phyloP scores from a whole-genome alignment of 2,888 invertebrate species.

The Nomada ferruginata region DNA sequence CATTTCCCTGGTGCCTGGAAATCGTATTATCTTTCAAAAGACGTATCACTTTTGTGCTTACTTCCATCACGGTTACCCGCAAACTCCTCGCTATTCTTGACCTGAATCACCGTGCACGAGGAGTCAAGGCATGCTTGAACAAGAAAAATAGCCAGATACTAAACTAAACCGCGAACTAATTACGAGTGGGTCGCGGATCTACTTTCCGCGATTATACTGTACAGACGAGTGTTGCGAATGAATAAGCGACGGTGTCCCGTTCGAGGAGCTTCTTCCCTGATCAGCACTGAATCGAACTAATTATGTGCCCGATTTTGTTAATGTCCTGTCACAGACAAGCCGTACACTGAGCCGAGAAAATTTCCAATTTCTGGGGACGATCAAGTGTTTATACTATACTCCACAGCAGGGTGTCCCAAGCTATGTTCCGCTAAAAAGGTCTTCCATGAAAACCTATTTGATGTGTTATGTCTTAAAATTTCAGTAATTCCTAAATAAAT shows the following conservation, averaged over 20 bases:
- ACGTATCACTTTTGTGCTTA: conserved; percentile 5
- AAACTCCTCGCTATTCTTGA: conserved; percentile 35
- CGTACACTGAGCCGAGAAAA: too few relatives aligned
- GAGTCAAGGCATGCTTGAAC: conserved; percentile 24
- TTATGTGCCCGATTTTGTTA: too few relatives aligned
- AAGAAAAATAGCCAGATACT: conserved; percentile 4
- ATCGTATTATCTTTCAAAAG: conserved; percentile 29
- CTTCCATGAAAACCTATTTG: too few relatives aligned
- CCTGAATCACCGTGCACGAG: conserved; percentile 27
- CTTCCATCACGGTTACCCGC: conserved; percentile 35
- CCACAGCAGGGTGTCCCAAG: too few relatives aligned
- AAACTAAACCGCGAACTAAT: conserved; percentile 44
- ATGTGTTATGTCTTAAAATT: too few relatives aligned
- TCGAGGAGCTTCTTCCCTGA: background rate
- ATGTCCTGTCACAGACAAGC: too few relatives aligned
- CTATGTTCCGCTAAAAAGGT: too few relatives aligned
- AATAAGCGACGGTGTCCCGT: background rate
- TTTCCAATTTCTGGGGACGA: too few relatives aligned
- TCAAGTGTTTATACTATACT: too few relatives aligned
- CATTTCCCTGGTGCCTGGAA: conserved; percentile 4
- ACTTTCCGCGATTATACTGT: conserved; percentile 16
- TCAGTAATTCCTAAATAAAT: too few relatives aligned
- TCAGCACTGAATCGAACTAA: background rate
- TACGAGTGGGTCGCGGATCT: conserved; percentile 9
- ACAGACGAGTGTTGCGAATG: conserved; percentile 1